Percentiles rank a stretch among this genome's conserved stretches.
Evolutionary conservation across 2,888 invertebrate genomes (phyloP).

Genomic region (Lasioglossum marginatum): DNA sequence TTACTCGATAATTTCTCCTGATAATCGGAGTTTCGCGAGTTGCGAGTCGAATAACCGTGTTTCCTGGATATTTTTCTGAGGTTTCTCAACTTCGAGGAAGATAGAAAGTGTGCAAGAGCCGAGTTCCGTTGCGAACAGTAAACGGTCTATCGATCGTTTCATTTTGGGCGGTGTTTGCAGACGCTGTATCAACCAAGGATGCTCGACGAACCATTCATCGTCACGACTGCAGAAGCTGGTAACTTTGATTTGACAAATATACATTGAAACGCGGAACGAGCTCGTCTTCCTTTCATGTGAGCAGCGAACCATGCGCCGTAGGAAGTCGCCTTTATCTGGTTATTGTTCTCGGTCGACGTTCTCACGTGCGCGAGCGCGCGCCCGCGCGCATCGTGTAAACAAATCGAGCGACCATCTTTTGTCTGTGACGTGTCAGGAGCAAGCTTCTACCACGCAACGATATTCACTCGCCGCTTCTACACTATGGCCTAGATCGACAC

Average conservation of each 20-base stretch:
- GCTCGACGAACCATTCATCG: conserved; percentile 1
- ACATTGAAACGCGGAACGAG: not conserved
- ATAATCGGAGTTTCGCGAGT: too few species aligned
- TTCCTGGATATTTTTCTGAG: not conserved
- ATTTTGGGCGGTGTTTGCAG: not conserved
- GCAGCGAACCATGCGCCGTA: not conserved
- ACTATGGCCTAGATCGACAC: not conserved
- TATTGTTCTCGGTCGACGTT: conserved; percentile 2
- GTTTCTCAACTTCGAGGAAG: not conserved
- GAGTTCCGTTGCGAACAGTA: not conserved
- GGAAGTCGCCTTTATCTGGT: conserved; percentile 8
- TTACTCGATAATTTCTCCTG: not conserved
- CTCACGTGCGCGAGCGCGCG: not conserved
- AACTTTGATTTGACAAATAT: conserved; percentile 8
- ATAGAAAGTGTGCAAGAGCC: not conserved
- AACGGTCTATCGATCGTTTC: not conserved
- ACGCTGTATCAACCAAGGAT: not conserved
- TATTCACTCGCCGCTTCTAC: not conserved
- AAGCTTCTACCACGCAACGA: not conserved
- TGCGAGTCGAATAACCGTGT: not conserved
- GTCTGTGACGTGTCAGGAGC: not conserved
- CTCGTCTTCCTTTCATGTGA: conserved; percentile 2
- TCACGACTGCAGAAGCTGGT: not conserved
- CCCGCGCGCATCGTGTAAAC: not conserved
- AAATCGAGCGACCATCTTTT: conserved; percentile 1